Base-by-base conservation (phyloP, 2,113 vertebrate species). In the Cavia aperea region DNA sequence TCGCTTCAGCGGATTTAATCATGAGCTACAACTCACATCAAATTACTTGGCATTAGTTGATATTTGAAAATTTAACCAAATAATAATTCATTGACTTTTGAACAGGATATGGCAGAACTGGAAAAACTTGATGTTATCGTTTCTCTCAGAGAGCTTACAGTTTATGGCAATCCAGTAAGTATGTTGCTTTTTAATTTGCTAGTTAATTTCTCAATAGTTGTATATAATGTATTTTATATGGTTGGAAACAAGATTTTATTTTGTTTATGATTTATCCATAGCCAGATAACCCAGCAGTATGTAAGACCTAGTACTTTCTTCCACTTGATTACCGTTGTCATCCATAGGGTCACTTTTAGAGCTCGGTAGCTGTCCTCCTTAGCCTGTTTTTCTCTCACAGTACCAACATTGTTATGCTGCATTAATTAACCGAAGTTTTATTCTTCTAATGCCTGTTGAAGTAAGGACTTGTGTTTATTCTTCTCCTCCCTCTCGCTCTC, bases 91-190 rank as follows among this genome's bases (percentile, higher is more conserved):
- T 23, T 90, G 54, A 94, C 56, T 96, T 96, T 96, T 88, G 21
- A 88, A 94, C 85, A 99, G 98, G 98, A 99, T 79, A 95, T 98
- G 26, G 60, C 97, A 70, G 98, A 99, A 97, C 96, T 98, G 86
- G 98, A 98, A 93, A 99, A 98, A 95, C 97, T 98, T 87, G 98
- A 98, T 54, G 95, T 93, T 91, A 97, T 98, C 91, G 97, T 98
- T 84, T 98, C 97, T 21, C 97, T 99, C 92, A 97, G 93, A 51
- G 98, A 99, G 93, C 98, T 99, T 95, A 98, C 98, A 93, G 91
- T 99, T 85, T 94, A 97, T 54, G 97, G 98, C 85, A 99, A 99
- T 96, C 98, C 98, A 46, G 98, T 98, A 68, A 98, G 98, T 98
- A 97, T 87, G 24, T 93, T 92, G 90, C n/a, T 87, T 91, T 89